Evolutionary conservation across 2,113 vertebrate species (phyloP).

Genomic region (Carassius carassius): DNA sequence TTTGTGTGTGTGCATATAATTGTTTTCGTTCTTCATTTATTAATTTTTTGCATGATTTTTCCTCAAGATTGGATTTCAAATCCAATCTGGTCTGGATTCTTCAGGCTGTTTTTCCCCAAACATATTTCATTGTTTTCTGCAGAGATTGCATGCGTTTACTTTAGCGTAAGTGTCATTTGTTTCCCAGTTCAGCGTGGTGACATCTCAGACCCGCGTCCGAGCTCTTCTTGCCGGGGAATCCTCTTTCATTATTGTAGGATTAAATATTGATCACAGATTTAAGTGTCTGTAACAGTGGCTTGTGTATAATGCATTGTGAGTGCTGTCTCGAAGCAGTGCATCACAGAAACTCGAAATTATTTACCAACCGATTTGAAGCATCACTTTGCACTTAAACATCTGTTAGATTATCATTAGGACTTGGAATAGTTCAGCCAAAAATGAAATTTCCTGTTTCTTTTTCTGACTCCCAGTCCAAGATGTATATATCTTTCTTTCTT

Average conservation of each 20-base stretch:
- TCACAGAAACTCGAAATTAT: not conserved
- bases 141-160: slow-evolving; percentile 20
- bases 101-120: not conserved
- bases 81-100: not conserved
- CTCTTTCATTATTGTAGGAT: slow-evolving; percentile 39
- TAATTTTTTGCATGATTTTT: not conserved
- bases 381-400: not conserved
- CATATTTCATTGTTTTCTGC: slow-evolving; percentile 7
- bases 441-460: not conserved
- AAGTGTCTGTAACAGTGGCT: slow-evolving; percentile 34
- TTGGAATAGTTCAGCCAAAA: not conserved
- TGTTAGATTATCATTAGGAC: not conserved
- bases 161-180: slow-evolving; percentile 28
- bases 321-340: not conserved
- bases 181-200: slow-evolving; percentile 4
- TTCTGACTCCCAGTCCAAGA: not conserved
- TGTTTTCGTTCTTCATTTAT: slow-evolving; percentile 20
- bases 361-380: slow-evolving; percentile 6
- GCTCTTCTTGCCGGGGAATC: slow-evolving; percentile 20
- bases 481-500: not conserved
- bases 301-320: slow-evolving; percentile 31
- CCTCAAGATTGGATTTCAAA: not conserved
- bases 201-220: slow-evolving; percentile 18
- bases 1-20: not conserved
- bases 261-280: slow-evolving; percentile 41